A percentile compares a stretch with the other conserved stretches of the same genome.
Evolutionary conservation across 2,888 invertebrate genomes (phyloP).

Genomic region (Cybosia mesomella): DNA sequence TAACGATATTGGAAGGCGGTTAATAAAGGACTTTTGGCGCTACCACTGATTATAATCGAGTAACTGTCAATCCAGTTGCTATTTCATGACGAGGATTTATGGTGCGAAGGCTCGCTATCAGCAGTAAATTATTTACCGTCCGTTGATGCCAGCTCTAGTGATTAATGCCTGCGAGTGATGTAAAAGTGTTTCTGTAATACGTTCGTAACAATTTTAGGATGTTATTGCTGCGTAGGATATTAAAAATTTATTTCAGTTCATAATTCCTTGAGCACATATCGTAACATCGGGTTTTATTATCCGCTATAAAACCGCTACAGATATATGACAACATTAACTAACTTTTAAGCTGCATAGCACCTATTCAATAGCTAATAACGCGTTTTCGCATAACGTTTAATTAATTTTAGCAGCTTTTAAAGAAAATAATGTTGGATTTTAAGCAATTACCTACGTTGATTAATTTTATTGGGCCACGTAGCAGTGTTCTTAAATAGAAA

Average conservation of each 20-base stretch:
- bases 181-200: conserved; percentile 44
- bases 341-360: conserved; percentile 45
- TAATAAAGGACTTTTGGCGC: conserved; percentile 48
- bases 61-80: conserved; percentile 67
- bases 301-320: conserved; percentile 53
- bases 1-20: conserved; percentile 35
- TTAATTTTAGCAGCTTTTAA: conserved; percentile 44
- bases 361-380: conserved; percentile 46
- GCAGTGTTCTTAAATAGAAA: not conserved
- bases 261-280: conserved; percentile 55
- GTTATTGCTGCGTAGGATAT: conserved; percentile 50
- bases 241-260: conserved; percentile 56
- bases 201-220: conserved; percentile 44
- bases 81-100: conserved; percentile 73
- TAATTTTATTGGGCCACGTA: conserved; percentile 2
- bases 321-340: conserved; percentile 49
- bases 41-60: conserved; percentile 63
- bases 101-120: conserved; percentile 58
- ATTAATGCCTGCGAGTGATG: conserved; percentile 53
- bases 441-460: not conserved
- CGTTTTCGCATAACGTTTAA: conserved; percentile 31
- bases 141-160: conserved; percentile 58
- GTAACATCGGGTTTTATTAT: conserved; percentile 56
- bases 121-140: conserved; percentile 71
- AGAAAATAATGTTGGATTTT: not conserved